Evolutionary conservation across 2,797 vertebrate genomes (phyloP), one percentile per base, ranked within the genome.

Genomic region (Syngnathus acus): DNA sequence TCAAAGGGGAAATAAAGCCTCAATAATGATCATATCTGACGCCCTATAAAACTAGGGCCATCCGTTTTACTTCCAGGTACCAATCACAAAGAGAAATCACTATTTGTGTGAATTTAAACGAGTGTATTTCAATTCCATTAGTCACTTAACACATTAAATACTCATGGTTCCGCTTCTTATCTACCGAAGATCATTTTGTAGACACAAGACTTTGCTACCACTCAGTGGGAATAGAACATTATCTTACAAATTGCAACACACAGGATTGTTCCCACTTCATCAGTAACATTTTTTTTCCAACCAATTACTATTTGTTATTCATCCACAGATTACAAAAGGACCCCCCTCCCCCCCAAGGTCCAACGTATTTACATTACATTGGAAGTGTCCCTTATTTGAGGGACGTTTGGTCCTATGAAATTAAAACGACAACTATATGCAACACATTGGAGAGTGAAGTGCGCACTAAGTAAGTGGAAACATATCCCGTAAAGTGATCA

Each of bases 21-120:
- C 66, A 64, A 71, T 74, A 66, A 48, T 48, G 47, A 61, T 39
- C 45, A 67, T 62, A 58, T 60, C 69, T 77, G 67, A 72, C 77
- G 57, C 87, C 88, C 88, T 90, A 88, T 87, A 90, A 86, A 91
- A 90, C 88, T 88, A 91, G 89, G 84, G 86, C 61, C 62, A 19
- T 59, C 67, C 55, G 57, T 51, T 58, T 63, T 69, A 67, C 74
- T 68, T 76, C 14, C 69, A 77, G 72, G 71, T 60, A 32, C 69
- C 69, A 62, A 74, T 70, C 67, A 55, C 75, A 3, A 53, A 67
- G 65, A 48, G 54, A 11, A 11, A 75, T 61, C 59, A 67, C 55
- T 68, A 64, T 13, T 64, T 50, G 47, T 32, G 37, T 73, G 47
- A 65, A 45, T 57, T 67, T 51, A 60, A 72, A 76, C 8, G 21